A percentile compares a stretch with the other conserved stretches of the same genome.
These are phyloP conservation scores for Oceanodroma tethys DNA, from an alignment of 2,113 vertebrate genomes.

Conservation along the genomic window DNA sequence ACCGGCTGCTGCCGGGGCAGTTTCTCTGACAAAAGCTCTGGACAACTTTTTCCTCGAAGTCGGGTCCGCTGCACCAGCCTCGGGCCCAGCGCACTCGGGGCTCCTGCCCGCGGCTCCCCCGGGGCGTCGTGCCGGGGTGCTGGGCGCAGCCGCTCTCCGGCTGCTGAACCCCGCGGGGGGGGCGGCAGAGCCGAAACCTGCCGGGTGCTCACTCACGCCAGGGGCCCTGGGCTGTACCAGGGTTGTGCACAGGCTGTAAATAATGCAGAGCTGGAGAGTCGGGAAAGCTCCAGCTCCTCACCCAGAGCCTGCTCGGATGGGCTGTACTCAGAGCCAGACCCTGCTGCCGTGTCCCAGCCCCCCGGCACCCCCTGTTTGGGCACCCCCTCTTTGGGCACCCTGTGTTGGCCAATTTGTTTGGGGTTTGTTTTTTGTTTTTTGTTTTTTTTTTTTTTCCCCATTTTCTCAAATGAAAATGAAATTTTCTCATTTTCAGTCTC, in stretches of 20 bases:
- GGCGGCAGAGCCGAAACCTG: background rate
- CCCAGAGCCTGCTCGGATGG: background rate
- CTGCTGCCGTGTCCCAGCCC: background rate
- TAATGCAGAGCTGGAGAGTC: background rate
- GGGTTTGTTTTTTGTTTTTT: too few relatives aligned
- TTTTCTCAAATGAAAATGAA: background rate
- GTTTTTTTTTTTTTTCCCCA: too few relatives aligned
- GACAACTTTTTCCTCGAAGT: background rate
- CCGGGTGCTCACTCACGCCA: background rate
- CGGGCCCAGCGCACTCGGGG: rapidly evolving
- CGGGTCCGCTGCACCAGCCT: rapidly evolving
- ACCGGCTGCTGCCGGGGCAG: background rate
- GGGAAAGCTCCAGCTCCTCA: background rate
- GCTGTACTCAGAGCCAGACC: background rate
- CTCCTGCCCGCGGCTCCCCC: background rate
- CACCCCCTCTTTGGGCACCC: background rate
- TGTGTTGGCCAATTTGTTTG: background rate
- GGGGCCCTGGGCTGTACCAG: background rate
- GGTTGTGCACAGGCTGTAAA: background rate
- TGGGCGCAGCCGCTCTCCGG: background rate
- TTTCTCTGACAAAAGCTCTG: background rate
- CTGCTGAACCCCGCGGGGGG: rapidly evolving
- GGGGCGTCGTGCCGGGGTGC: background rate
- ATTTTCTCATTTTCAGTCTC: background rate
- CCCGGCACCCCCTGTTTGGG: background rate